Evolutionary conservation across 2,113 vertebrate genomes (phyloP), one percentile per base, ranked within the genome.

Genomic region (Vanacampus margaritifer): DNA sequence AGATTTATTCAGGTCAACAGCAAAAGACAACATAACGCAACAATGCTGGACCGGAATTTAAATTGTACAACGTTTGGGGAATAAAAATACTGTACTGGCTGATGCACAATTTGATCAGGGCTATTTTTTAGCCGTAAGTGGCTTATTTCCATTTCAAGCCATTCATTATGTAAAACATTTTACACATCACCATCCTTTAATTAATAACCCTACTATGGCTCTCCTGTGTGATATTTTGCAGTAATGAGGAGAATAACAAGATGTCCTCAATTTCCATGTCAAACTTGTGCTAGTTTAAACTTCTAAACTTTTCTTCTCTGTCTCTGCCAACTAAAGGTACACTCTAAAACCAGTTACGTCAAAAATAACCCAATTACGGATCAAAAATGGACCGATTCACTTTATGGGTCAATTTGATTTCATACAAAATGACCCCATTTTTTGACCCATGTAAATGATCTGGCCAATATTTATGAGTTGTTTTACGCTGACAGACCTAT

Each of bases 1-100:
- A 69, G 26, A 21, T 21, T 19, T 43, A 69, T 75, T 46, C 56
- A 65, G 53, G 61, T 71, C n/a, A 57, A 23, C 59, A 60, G 69
- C 50, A 64, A n/a, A n/a, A 59, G 32, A 7, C 57, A 57, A 37
- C 16, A 21, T 17, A 21, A 17, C 32, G 32, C 21, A 21, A 17
- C 16, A 13, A 36, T 23, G n/a, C 36, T 23, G n/a, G 36, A 39
- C 21, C 21, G 6, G 36, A 61, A 39, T 61, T 61, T 24, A 61
- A 61, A 61, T 57, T 17, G 26, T 57, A 57, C 16, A 1, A 16
- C 3, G 16, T 32, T 32, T 57, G 26, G 26, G 16, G 26, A 57
- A 57, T 19, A 6, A 14, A 57, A 57, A 57, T 14, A 57, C 7
- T 17, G 6, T n/a, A 14, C 26, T 17, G 54, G 32, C 54, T 57